Evolutionary conservation across 1,140 invertebrate genomes (phyloP).

Genomic region (Drosophila melanogaster): DNA sequence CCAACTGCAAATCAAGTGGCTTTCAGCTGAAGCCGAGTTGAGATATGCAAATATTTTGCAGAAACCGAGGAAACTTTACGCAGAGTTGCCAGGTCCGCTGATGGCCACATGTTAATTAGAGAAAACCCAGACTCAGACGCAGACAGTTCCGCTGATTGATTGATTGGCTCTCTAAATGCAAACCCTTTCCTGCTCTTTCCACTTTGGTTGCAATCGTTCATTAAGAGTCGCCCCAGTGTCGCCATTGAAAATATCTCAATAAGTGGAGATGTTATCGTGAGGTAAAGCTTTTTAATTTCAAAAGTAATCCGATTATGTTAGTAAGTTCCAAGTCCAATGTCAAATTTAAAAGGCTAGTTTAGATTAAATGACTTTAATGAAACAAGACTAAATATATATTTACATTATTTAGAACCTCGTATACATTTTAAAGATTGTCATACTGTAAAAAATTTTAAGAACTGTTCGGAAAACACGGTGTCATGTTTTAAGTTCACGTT

Average conservation of each 20-base stretch:
- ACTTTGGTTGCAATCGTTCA: background rate
- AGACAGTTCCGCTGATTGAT: conserved; percentile 22
- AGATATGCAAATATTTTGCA: conserved; percentile 61
- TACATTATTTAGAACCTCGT: too few species aligned
- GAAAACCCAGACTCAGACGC: conserved; percentile 19
- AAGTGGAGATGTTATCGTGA: conserved; percentile 12
- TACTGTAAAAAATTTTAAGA: too few species aligned
- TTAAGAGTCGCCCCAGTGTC: conserved; percentile 20
- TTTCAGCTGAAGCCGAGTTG: conserved; percentile 24
- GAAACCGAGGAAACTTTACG: conserved; percentile 11
- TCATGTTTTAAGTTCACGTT: background rate
- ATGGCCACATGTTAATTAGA: conserved; percentile 45
- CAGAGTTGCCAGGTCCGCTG: conserved; percentile 24
- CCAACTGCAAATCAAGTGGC: conserved; percentile 66
- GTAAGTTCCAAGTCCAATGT: too few species aligned
- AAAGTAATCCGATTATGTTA: background rate
- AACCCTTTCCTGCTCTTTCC: conserved; percentile 13
- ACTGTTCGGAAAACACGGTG: too few species aligned
- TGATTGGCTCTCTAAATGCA: conserved; percentile 20
- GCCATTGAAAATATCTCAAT: conserved; percentile 5
- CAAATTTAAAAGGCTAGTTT: too few species aligned
- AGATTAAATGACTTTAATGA: too few species aligned
- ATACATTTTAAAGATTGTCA: too few species aligned
- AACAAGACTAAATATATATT: too few species aligned
- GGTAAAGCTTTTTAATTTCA: background rate